Conservation (phyloP, 2,888 invertebrate genomes). For the Campoplex nolae region DNA sequence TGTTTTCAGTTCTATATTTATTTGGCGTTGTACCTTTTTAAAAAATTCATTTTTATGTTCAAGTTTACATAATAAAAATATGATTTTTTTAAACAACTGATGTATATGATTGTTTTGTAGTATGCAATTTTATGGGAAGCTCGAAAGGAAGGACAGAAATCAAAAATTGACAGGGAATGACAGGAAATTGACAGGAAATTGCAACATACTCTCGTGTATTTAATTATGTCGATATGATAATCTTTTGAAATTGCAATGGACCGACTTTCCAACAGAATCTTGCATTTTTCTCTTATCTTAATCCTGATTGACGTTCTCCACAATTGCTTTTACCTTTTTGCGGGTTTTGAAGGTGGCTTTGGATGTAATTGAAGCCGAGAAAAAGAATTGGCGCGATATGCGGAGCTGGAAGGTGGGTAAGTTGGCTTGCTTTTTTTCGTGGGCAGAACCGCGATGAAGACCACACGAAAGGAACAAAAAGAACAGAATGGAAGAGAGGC, state of each 20-base stretch:
- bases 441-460: slow-evolving; percentile 49
- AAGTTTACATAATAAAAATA: neutral
- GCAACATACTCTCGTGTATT: neutral
- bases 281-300: slow-evolving; percentile 29
- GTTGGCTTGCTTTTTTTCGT: neutral
- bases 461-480: slow-evolving; percentile 25
- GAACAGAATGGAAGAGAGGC: neutral
- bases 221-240: neutral
- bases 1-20: neutral
- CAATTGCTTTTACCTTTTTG: slow-evolving; percentile 1
- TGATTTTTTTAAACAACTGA: neutral
- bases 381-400: slow-evolving; percentile 2
- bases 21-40: neutral
- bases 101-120: neutral
- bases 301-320: slow-evolving; percentile 4
- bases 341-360: slow-evolving; percentile 24
- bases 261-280: slow-evolving; percentile 8
- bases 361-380: slow-evolving; percentile 42
- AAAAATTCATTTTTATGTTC: neutral
- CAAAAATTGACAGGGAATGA: neutral
- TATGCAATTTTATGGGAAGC: neutral
- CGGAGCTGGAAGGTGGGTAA: neutral
- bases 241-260: neutral
- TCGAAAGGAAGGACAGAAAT: neutral
- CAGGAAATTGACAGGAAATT: too few species aligned